phyloP scores from a whole-genome alignment of 2,113 vertebrate species.

The Pluvialis apricaria region DNA sequence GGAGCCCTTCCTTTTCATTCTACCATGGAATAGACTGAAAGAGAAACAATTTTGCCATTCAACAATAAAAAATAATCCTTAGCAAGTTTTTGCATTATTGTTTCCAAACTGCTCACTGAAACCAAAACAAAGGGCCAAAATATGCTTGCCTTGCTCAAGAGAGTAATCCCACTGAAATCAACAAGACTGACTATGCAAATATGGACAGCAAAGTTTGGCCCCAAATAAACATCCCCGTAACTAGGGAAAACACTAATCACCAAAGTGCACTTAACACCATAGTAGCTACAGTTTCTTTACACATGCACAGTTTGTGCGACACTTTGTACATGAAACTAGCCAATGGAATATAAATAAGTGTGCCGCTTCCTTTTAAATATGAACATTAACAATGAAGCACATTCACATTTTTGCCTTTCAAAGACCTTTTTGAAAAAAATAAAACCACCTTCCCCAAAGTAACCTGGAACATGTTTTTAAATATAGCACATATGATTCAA shows the following conservation, averaged over 20 bases:
- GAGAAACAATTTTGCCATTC: not conserved
- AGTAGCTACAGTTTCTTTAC: conserved; percentile 67
- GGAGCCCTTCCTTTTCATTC: conserved; percentile 33
- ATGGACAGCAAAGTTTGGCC: conserved; percentile 49
- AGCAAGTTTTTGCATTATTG: conserved; percentile 32
- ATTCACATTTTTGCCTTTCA: conserved; percentile 73
- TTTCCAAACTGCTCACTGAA: conserved; percentile 36
- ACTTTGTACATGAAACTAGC: conserved; percentile 61
- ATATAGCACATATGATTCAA: not conserved
- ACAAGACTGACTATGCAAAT: not conserved
- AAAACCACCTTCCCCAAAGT: not conserved
- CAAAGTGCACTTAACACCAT: conserved; percentile 71
- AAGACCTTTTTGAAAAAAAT: conserved; percentile 33
- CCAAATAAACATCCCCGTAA: conserved; percentile 65
- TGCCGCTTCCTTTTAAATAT: conserved; percentile 77
- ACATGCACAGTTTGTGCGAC: conserved; percentile 72
- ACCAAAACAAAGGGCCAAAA: conserved; percentile 54
- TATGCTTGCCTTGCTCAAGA: not conserved
- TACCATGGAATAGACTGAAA: conserved; percentile 26
- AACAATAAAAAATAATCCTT: not conserved
- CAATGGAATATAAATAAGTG: conserved; percentile 71
- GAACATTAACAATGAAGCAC: conserved; percentile 67
- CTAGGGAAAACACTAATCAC: conserved; percentile 66
- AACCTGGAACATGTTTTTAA: conserved; percentile 35
- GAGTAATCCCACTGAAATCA: not conserved